Evolutionary conservation across 2,113 vertebrate species (phyloP), one percentile per base, ranked within the genome.

Genomic region (Tachuris rubrigastra): DNA sequence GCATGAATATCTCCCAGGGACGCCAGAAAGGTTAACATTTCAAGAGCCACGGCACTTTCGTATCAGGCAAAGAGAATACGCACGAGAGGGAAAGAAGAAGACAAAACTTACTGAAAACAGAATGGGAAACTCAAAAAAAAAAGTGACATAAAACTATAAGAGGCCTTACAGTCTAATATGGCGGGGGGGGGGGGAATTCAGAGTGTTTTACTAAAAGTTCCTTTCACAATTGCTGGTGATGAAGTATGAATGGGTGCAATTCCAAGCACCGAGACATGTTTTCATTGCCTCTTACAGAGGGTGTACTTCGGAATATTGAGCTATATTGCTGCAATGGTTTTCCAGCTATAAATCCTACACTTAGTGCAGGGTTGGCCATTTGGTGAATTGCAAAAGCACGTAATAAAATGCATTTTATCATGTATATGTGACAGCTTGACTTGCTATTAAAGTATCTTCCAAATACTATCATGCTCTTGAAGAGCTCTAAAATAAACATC

Each of bases 401-500:
- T 77, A 46, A 94, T 94, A 93, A 96, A 96, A 94, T 65, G 90
- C 75, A 83, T 91, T 96, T 90, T 77, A 83, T 96, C 93, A 96
- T 77, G 59, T 83, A 74, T 91, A 96, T 96, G 85, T 96, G 95
- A 93, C 96, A 97, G 78, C 50, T 42, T 83, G 78, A 55, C 93
- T 93, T 59, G 91, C 95, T 80, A 47, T 80, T 95, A 47, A 93
- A 94, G 90, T 79, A 91, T 93, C 87, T 94, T 91, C 72, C 89
- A 85, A 91, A 94, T 58, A 91, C 85, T 77, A 55, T 71, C 33
- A 8, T 44, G 85, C 46, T 89, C 39, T 76, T 80, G 78, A 94
- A 69, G 50, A 85, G 90, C 85, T 87, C 71, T 95, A 94, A 96
- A 96, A 94, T 91, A 97, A 96, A 93, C 93, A 96, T 94, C 87